Conservation (phyloP, 2,888 invertebrate species). For the Eupithecia centaureata region DNA sequence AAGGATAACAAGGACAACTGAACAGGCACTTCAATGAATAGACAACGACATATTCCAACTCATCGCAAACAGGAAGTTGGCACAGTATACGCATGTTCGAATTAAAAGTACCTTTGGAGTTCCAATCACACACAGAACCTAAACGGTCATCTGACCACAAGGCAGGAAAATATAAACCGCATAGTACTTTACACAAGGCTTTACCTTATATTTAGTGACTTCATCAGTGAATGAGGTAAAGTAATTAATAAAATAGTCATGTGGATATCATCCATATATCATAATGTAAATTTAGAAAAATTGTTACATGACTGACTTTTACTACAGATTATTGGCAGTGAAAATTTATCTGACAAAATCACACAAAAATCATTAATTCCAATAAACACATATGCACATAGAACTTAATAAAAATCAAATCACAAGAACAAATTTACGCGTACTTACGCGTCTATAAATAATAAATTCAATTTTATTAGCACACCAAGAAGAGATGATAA, state of each 20-base stretch:
- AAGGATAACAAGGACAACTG: neutral
- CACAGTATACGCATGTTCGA: constrained; percentile 20
- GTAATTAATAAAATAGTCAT: constrained; percentile 1
- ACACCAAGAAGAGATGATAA: constrained; percentile 10
- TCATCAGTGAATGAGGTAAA: constrained; percentile 14
- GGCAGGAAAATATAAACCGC: constrained; percentile 30
- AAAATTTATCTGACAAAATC: neutral
- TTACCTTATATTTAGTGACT: constrained; percentile 24
- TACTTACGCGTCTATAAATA: neutral
- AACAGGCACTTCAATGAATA: neutral
- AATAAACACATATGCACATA: neutral
- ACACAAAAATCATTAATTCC: neutral
- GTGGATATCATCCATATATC: neutral
- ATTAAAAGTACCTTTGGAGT: constrained; percentile 23
- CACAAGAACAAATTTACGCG: neutral
- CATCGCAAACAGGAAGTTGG: constrained; percentile 26
- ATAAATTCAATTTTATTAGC: neutral
- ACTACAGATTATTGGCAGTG: neutral
- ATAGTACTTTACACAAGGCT: constrained; percentile 20
- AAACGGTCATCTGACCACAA: constrained; percentile 28
- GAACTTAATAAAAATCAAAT: too few relatives aligned
- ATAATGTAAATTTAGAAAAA: neutral
- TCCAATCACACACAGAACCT: constrained; percentile 23
- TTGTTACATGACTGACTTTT: neutral
- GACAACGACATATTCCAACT: constrained; percentile 20